A percentile compares a stretch with the other conserved stretches of the same genome.
phyloP scores from a whole-genome alignment of 2,113 vertebrate genomes.

The Microcebus murinus region DNA sequence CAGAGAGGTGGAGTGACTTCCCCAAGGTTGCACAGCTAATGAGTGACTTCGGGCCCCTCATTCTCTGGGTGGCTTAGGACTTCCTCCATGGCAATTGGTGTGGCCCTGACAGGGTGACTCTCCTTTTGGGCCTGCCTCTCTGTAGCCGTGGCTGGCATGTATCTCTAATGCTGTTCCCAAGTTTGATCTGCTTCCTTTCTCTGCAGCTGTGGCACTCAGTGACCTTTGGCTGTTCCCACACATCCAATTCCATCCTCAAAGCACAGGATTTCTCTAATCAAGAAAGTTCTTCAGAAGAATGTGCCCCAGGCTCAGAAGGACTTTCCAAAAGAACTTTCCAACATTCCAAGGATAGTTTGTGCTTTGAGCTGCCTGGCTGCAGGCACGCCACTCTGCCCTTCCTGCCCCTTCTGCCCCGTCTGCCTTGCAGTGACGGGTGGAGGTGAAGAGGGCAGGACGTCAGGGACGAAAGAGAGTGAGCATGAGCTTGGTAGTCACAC shows the following conservation, averaged over 20 bases:
- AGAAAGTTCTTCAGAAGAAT: constrained; percentile 21
- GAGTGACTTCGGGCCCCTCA: background rate
- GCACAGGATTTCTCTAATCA: constrained; percentile 6
- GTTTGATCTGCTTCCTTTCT: background rate
- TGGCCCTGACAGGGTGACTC: background rate
- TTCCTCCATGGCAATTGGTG: background rate
- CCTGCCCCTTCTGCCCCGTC: background rate
- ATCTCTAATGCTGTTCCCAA: background rate
- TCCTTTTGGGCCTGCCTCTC: background rate
- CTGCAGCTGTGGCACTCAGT: background rate
- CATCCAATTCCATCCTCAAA: constrained; percentile 5
- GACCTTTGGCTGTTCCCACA: background rate
- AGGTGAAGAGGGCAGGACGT: background rate
- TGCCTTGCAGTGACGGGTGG: background rate
- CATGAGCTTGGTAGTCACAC: background rate
- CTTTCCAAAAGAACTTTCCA: constrained; percentile 16
- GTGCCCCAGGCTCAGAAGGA: background rate
- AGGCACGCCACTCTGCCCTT: background rate
- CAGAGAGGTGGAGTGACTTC: background rate
- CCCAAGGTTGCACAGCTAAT: background rate
- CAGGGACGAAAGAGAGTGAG: background rate
- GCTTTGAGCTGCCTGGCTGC: background rate
- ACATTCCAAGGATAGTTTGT: constrained; percentile 13
- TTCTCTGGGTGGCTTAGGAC: background rate
- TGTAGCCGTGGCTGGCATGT: background rate